Evolutionary conservation across 2,113 vertebrate genomes (phyloP).

Genomic region (Calidris pygmaea): DNA sequence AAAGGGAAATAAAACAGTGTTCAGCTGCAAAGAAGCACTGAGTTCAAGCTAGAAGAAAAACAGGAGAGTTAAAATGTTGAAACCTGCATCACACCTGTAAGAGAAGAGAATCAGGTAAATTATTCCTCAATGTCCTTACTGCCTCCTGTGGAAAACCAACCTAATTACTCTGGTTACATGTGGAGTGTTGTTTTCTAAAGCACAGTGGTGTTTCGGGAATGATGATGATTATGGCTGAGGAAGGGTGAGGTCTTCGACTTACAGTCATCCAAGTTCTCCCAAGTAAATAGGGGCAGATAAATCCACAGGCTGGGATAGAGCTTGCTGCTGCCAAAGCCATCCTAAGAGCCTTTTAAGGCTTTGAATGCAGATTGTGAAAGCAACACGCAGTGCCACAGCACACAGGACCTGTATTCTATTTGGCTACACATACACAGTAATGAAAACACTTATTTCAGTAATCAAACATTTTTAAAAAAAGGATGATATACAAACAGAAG

Average conservation of each 20-base stretch:
- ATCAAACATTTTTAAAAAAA: background rate
- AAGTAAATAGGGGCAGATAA: background rate
- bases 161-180: background rate
- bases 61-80: background rate
- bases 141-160: background rate
- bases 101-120: background rate
- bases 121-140: background rate
- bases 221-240: background rate
- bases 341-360: background rate
- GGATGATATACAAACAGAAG: background rate
- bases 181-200: background rate
- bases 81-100: background rate
- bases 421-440: background rate
- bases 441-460: background rate
- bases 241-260: background rate
- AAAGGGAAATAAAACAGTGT: conserved; percentile 34
- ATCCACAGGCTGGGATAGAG: background rate
- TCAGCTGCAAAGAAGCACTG: background rate
- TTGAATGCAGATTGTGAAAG: background rate
- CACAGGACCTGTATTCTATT: background rate
- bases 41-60: background rate
- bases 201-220: background rate
- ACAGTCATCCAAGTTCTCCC: background rate
- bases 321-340: background rate
- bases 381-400: background rate